These are phyloP conservation scores for Leucophenga montana DNA, from an alignment of 2,888 invertebrate genomes.

Conservation along the genomic window DNA sequence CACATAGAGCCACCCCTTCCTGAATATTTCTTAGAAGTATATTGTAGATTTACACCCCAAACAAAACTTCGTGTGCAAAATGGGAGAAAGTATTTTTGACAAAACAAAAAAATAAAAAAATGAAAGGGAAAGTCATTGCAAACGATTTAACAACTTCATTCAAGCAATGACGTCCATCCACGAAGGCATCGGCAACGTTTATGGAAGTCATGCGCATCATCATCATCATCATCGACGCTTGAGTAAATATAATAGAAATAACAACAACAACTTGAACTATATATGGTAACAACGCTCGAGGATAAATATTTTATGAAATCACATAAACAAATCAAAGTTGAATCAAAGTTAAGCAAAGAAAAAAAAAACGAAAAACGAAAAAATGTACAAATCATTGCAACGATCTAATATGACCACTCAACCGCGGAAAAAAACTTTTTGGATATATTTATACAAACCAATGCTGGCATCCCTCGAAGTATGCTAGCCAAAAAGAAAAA, in stretches of 20 bases:
- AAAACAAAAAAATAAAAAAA: neutral
- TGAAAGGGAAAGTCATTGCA: conserved; percentile 64
- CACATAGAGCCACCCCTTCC: neutral
- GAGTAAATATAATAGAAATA: conserved; percentile 7
- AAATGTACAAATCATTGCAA: conserved; percentile 50
- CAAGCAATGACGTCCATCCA: conserved; percentile 18
- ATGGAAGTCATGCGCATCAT: conserved; percentile 4
- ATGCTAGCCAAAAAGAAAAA: too few species aligned
- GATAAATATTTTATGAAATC: conserved; percentile 69
- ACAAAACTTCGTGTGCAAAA: neutral
- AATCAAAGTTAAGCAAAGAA: conserved; percentile 54
- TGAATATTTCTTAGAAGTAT: neutral
- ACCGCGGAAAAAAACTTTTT: conserved; percentile 51
- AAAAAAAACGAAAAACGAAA: conserved; percentile 25
- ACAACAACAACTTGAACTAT: neutral
- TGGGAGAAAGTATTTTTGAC: neutral
- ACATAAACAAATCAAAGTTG: conserved; percentile 68
- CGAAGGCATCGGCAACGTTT: conserved; percentile 11
- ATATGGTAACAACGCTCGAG: conserved; percentile 54
- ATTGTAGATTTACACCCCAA: neutral
- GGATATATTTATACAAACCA: neutral
- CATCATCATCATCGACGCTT: conserved; percentile 22
- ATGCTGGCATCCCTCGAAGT: neutral
- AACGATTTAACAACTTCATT: conserved; percentile 67
- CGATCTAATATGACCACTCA: conserved; percentile 67